phyloP scores from a whole-genome alignment of 2,797 vertebrate species.

The Kryptopterus vitreolus region DNA sequence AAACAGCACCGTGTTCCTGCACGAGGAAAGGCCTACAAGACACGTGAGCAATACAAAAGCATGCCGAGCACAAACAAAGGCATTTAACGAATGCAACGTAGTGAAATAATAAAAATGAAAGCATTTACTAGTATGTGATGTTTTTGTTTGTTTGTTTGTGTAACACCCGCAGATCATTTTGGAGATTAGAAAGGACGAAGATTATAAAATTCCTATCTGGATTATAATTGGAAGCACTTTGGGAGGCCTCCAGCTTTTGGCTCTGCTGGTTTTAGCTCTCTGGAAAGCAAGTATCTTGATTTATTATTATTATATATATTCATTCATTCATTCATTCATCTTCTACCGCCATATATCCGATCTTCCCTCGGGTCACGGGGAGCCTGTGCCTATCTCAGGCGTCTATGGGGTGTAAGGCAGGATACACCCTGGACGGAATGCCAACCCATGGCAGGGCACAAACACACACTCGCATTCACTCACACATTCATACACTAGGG shows the following conservation, averaged over 20 bases:
- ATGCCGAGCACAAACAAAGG: not conserved
- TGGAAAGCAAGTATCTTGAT: slow-evolving; percentile 84
- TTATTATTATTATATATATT: not conserved
- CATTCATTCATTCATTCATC: too few relatives aligned
- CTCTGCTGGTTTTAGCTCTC: slow-evolving; percentile 82
- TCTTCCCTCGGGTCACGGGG: too few relatives aligned
- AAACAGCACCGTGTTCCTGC: slow-evolving; percentile 81
- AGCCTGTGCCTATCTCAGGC: too few relatives aligned
- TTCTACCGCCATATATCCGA: too few relatives aligned
- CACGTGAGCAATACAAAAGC: slow-evolving; percentile 69
- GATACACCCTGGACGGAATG: too few relatives aligned
- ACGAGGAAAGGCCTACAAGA: slow-evolving; percentile 80
- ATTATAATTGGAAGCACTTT: slow-evolving; percentile 89
- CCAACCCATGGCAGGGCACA: too few relatives aligned
- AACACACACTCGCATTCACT: too few relatives aligned
- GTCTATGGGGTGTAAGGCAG: too few relatives aligned
- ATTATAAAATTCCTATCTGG: slow-evolving; percentile 81
- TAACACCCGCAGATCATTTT: slow-evolving; percentile 76
- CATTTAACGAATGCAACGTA: not conserved
- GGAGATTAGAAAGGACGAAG: slow-evolving; percentile 85
- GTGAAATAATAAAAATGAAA: not conserved
- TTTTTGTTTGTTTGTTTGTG: slow-evolving; percentile 26
- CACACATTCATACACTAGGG: too few relatives aligned
- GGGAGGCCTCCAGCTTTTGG: slow-evolving; percentile 88
- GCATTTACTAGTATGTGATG: not conserved